Evolutionary conservation across 2,113 vertebrate genomes (phyloP).

Genomic region (Entelurus aequoreus): DNA sequence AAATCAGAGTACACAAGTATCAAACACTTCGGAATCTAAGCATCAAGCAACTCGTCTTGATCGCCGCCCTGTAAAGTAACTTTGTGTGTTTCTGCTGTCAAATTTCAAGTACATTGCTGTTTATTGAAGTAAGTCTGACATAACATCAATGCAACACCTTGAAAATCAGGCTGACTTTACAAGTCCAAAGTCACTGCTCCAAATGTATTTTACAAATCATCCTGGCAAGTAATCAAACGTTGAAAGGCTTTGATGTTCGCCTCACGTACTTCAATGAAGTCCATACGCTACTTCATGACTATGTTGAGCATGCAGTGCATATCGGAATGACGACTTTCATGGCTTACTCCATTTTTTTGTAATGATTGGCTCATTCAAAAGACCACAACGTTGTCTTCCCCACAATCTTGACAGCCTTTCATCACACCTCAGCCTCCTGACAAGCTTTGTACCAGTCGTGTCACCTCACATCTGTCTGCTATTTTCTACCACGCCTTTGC

Average conservation of each 20-base stretch:
- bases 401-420: slow-evolving; percentile 59
- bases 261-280: slow-evolving; percentile 6
- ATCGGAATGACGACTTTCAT: slow-evolving; percentile 34
- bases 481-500: slow-evolving; percentile 31
- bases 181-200: slow-evolving; percentile 10
- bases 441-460: slow-evolving; percentile 64
- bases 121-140: slow-evolving; percentile 6
- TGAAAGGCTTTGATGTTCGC: slow-evolving; percentile 28
- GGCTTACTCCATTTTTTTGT: slow-evolving; percentile 62
- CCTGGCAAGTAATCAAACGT: slow-evolving; percentile 34
- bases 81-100: too few relatives aligned
- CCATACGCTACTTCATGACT: neutral
- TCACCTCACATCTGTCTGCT: slow-evolving; percentile 62
- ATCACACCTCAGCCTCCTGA: slow-evolving; percentile 59
- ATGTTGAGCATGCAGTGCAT: slow-evolving; percentile 30
- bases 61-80: too few relatives aligned
- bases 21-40: too few relatives aligned
- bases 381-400: slow-evolving; percentile 47
- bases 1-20: too few relatives aligned
- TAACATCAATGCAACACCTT: slow-evolving; percentile 2
- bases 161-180: slow-evolving; percentile 22
- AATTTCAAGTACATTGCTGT: too few relatives aligned
- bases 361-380: slow-evolving; percentile 70
- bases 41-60: too few relatives aligned
- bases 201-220: slow-evolving; percentile 24